Conservation (phyloP, 2,888 invertebrate species). For the Lochmaea capreae region DNA sequence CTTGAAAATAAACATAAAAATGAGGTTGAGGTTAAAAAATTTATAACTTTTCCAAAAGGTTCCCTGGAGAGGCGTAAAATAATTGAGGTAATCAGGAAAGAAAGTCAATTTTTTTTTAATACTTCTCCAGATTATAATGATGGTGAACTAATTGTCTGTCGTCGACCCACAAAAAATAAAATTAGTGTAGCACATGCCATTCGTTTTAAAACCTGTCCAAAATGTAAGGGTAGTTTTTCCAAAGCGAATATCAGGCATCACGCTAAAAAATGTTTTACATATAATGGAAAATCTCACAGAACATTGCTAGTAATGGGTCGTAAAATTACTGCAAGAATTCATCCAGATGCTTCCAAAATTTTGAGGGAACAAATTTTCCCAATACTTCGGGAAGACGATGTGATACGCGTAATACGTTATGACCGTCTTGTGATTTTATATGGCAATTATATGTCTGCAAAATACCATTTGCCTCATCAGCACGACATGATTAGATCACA, state of each 20-base stretch:
- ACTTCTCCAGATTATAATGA: neutral
- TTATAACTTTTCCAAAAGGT: no score
- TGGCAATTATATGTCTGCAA: constrained; percentile 46
- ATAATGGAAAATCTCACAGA: constrained; percentile 38
- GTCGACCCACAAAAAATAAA: constrained; percentile 16
- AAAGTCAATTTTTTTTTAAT: constrained; percentile 15
- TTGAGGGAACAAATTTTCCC: constrained; percentile 42
- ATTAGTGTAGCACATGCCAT: constrained; percentile 15
- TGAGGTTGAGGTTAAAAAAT: constrained; percentile 1
- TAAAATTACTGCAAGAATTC: constrained; percentile 37
- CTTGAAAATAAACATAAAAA: neutral
- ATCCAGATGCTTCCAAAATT: constrained; percentile 32
- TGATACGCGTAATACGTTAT: constrained; percentile 46
- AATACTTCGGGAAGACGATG: constrained; percentile 45
- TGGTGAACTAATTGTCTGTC: constrained; percentile 20
- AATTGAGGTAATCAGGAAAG: constrained; percentile 25
- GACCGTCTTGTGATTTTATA: constrained; percentile 47
- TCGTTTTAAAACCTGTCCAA: constrained; percentile 44
- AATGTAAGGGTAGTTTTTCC: constrained; percentile 46
- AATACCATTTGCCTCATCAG: constrained; percentile 42
- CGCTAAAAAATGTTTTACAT: constrained; percentile 37
- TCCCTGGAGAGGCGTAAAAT: constrained; percentile 13
- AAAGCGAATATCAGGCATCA: constrained; percentile 45
- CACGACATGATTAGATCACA: constrained; percentile 40
- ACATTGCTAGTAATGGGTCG: constrained; percentile 35